These are phyloP conservation scores for Leucoraja erinaceus DNA, from an alignment of 2,113 vertebrate genomes.

Conservation along the genomic window DNA sequence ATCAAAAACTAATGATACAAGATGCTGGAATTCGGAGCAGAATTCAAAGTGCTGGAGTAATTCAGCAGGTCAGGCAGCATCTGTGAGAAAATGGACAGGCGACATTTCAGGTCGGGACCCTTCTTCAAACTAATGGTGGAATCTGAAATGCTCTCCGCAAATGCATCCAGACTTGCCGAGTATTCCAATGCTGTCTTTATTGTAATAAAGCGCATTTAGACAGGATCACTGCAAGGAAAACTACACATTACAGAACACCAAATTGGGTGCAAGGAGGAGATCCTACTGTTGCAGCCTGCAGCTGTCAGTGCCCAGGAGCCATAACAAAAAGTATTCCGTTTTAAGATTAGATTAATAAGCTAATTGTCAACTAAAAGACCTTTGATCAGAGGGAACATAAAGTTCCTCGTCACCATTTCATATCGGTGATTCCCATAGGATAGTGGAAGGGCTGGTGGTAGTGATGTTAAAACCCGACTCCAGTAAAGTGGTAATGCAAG, in stretches of 20 bases:
- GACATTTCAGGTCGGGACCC: too few relatives aligned
- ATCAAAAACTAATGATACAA: too few relatives aligned
- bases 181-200: background rate
- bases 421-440: background rate
- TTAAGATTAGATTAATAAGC: background rate
- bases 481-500: background rate
- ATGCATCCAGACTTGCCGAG: too few relatives aligned
- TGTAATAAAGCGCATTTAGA: background rate
- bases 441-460: background rate
- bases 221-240: background rate
- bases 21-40: too few relatives aligned
- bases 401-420: background rate
- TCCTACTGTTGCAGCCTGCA: background rate
- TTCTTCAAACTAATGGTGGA: too few relatives aligned
- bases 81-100: too few relatives aligned
- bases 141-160: too few relatives aligned
- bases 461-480: background rate
- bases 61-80: too few relatives aligned
- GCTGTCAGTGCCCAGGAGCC: background rate
- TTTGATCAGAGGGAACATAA: background rate
- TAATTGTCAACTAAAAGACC: background rate
- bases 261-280: background rate
- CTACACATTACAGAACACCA: background rate
- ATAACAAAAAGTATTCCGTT: background rate
- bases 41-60: too few relatives aligned